A percentile compares a stretch with the other conserved stretches of the same genome.
phyloP scores from a whole-genome alignment of 2,888 invertebrate genomes.

The Coelopa pilipes region DNA sequence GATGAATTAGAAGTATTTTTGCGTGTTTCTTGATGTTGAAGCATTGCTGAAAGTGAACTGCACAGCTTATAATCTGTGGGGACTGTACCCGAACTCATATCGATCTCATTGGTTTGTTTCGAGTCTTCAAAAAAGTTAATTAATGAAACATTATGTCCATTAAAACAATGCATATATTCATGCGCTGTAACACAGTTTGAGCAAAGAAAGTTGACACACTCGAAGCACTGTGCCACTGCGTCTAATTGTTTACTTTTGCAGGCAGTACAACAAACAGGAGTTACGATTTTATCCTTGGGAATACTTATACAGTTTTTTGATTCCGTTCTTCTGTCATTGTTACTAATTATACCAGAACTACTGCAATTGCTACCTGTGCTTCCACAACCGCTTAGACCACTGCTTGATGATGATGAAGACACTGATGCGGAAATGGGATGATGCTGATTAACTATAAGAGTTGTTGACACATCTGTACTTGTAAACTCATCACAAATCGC shows the following conservation, averaged over 20 bases:
- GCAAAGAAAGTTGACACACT: constrained; percentile 96
- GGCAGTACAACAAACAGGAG: constrained; percentile 91
- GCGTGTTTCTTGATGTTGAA: constrained; percentile 54
- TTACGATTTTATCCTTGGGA: constrained; percentile 63
- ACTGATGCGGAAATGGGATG: constrained; percentile 63
- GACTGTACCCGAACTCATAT: constrained; percentile 1
- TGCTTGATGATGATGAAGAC: constrained; percentile 60
- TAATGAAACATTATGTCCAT: constrained; percentile 88
- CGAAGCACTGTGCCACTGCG: constrained; percentile 95
- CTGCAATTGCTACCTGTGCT: constrained; percentile 68
- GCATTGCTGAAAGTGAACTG: constrained; percentile 62
- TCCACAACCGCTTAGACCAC: constrained; percentile 72
- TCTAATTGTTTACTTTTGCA: constrained; percentile 95
- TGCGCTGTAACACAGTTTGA: constrained; percentile 98
- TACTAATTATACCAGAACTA: constrained; percentile 70
- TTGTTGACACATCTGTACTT: constrained; percentile 52
- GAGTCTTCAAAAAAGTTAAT: constrained; percentile 60
- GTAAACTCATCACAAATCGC: constrained; percentile 80
- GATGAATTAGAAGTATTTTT: constrained; percentile 60
- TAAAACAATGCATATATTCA: constrained; percentile 99
- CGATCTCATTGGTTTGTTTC: background rate
- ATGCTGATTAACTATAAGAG: constrained; percentile 58
- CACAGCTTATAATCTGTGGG: constrained; percentile 57
- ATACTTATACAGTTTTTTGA: constrained; percentile 61
- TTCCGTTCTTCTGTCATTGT: constrained; percentile 49